Evolutionary conservation across 2,888 invertebrate species (phyloP), one percentile per base, ranked within the genome.

Genomic region (Notodonta dromedarius): DNA sequence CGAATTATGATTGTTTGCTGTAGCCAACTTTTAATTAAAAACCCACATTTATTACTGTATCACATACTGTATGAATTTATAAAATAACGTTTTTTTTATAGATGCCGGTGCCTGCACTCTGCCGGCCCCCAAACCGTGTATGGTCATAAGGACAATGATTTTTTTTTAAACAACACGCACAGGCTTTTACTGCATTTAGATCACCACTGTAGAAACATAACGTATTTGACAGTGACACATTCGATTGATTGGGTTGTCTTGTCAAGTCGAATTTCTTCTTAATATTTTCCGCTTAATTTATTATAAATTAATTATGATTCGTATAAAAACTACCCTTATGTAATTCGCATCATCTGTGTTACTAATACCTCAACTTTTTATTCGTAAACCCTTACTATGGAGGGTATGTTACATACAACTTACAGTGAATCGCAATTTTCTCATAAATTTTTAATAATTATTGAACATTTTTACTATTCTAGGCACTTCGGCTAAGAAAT

Each of bases 401-500:
- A 85, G 66, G 83, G 86, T 85, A 78, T 74, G 80, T n/a, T n/a
- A n/a, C n/a, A n/a, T 66, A 54, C 14, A 44, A 16, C 14, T 12
- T 52, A 11, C 57, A 52, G 24, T 48, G 13, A 9, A 44, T 72
- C 56, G 39, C 57, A 59, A 52, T 66, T 65, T 69, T 40, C 13
- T 59, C 57, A 57, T 58, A 58, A 13, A 58, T 53, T 55, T 24
- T 57, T 65, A 50, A 57, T 67, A 61, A 55, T 61, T 66, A 59
- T 52, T 61, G 42, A 51, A 62, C 58, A 46, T 57, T 59, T 62
- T 60, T 66, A 42, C 48, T 63, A 57, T 83, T 83, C 52, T 74
- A 92, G 93, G 87, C 40, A 67, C 84, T 66, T 83, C 90, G 64
- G 79, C 87, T 53, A 91, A 89, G 65, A 91, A 90, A 82, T 89